These are phyloP conservation scores for Gymnobelideus leadbeateri DNA, from an alignment of 2,113 vertebrate genomes.

Conservation along the genomic window DNA sequence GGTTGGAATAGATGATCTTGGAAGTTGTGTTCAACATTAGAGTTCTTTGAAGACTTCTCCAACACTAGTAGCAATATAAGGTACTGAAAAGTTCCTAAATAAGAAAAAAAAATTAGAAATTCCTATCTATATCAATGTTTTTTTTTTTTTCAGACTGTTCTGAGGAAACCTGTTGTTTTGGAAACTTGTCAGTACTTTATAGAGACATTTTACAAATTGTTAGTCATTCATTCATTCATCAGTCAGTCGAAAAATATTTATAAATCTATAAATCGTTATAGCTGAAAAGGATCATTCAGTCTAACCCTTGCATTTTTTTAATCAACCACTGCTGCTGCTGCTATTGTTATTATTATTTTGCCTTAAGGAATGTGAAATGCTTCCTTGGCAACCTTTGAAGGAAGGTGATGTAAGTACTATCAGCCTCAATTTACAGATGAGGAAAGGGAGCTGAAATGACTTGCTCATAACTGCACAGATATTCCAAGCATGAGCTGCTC, in stretches of 20 bases:
- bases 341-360: neutral
- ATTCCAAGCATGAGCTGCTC: neutral
- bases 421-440: neutral
- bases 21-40: neutral
- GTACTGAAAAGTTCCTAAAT: neutral
- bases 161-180: neutral
- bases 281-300: neutral
- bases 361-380: neutral
- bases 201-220: neutral
- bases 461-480: neutral
- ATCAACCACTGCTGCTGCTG: neutral
- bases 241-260: neutral
- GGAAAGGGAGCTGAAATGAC: neutral
- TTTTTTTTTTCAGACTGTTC: neutral
- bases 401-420: neutral
- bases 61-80: neutral
- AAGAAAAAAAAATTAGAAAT: neutral
- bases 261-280: neutral
- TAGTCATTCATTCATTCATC: neutral
- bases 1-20: neutral
- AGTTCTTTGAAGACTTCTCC: neutral
- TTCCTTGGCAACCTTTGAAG: neutral
- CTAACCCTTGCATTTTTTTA: neutral
- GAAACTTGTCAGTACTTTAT: neutral
- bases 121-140: neutral